phyloP scores from a whole-genome alignment of 2,797 vertebrate species.

The Sylvia borin region DNA sequence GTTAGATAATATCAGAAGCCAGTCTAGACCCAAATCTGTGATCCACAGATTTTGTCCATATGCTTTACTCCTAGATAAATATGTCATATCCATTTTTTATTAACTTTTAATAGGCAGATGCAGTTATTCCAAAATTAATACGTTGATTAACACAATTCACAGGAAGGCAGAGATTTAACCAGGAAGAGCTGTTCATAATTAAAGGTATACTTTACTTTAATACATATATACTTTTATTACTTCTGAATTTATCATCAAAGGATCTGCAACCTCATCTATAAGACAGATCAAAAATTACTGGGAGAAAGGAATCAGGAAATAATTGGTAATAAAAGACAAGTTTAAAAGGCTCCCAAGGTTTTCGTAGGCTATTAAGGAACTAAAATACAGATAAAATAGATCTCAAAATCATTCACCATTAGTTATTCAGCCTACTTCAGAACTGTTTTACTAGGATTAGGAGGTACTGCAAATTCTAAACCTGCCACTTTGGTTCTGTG shows the following conservation, averaged over 20 bases:
- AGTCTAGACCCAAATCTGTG: background rate
- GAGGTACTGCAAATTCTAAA: background rate
- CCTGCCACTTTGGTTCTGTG: background rate
- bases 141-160: background rate
- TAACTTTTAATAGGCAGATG: background rate
- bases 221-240: background rate
- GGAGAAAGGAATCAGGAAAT: background rate
- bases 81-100: background rate
- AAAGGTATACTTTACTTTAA: background rate
- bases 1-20: background rate
- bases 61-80: background rate
- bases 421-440: background rate
- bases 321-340: background rate
- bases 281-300: background rate
- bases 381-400: background rate
- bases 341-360: background rate
- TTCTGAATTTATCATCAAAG: background rate
- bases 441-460: background rate
- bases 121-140: background rate
- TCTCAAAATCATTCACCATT: background rate
- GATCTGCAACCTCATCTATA: background rate
- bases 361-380: background rate
- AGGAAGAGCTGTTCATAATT: background rate
- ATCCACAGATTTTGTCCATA: background rate
- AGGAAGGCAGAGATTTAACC: background rate